Conservation (phyloP, 2,113 vertebrate species). For the Zosterops japonicus region DNA sequence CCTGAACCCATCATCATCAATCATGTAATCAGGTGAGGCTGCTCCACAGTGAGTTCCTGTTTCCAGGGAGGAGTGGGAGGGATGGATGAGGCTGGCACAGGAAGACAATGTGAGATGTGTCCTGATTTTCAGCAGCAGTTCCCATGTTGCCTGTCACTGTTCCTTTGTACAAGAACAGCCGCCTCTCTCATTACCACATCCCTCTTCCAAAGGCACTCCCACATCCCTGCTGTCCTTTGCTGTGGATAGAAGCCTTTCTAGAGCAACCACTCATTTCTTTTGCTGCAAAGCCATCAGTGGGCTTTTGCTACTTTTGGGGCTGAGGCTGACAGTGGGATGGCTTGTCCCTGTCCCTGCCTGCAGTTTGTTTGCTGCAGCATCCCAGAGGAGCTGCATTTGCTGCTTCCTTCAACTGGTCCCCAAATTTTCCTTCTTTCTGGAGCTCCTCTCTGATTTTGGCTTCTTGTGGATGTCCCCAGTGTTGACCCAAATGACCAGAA, state of each 20-base stretch:
- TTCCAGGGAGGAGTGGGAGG: neutral
- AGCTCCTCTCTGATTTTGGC: neutral
- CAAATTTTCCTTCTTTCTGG: neutral
- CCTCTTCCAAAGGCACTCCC: neutral
- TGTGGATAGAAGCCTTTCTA: neutral
- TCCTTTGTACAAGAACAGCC: neutral
- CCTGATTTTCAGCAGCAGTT: neutral
- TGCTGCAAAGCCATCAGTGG: neutral
- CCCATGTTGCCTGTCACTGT: neutral
- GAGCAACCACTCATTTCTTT: neutral
- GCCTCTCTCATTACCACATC: neutral
- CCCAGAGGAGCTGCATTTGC: neutral
- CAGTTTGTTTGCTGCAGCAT: accelerated
- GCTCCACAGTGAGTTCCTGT: neutral
- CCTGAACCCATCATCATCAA: constrained; percentile 99
- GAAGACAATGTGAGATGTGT: accelerated
- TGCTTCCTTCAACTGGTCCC: neutral
- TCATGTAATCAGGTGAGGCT: constrained; percentile 92
- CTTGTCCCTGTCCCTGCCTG: neutral
- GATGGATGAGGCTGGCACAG: neutral
- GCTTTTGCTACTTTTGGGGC: neutral
- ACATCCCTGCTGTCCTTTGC: neutral
- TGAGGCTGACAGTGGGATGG: neutral
- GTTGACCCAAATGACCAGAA: constrained; percentile 99
- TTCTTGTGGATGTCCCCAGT: constrained; percentile 61